Evolutionary conservation across 2,888 invertebrate species (phyloP).

Genomic region (Cyclophora albipunctata): DNA sequence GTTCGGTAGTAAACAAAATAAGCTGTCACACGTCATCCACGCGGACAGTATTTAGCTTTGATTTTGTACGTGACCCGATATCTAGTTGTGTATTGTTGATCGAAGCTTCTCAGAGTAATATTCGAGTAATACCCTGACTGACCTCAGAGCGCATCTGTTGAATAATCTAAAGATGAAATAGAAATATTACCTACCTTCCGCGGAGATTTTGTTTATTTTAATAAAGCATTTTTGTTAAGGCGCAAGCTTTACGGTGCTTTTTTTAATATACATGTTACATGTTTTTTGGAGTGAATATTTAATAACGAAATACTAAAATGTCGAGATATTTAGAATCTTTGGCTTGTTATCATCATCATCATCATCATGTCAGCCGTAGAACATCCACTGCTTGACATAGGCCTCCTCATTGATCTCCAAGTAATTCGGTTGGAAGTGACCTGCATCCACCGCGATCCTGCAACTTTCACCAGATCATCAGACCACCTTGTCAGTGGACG

Average conservation of each 20-base stretch:
- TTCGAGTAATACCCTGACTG: conserved; percentile 7
- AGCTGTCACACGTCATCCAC: no score
- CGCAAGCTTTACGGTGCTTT: conserved; percentile 1
- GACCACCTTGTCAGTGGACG: no score
- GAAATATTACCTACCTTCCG: conserved; percentile 41
- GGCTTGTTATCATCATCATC: not conserved
- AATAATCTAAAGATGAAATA: conserved; percentile 35
- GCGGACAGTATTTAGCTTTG: no score
- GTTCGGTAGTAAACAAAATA: no score
- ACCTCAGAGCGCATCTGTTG: conserved; percentile 42
- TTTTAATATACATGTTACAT: not conserved
- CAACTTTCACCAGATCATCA: no score
- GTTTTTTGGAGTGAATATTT: not conserved
- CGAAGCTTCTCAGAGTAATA: not conserved
- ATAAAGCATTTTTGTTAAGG: conserved; percentile 26
- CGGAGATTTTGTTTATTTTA: conserved; percentile 33
- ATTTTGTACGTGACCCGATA: no score
- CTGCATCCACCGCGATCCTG: no score
- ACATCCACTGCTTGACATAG: no score
- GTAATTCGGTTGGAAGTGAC: no score
- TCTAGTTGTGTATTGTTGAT: no score
- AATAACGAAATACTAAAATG: not conserved
- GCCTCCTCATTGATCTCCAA: no score
- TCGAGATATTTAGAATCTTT: not conserved
- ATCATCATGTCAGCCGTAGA: no score